Conservation (phyloP, 2,113 vertebrate genomes). For the Pachyramphus minor region DNA sequence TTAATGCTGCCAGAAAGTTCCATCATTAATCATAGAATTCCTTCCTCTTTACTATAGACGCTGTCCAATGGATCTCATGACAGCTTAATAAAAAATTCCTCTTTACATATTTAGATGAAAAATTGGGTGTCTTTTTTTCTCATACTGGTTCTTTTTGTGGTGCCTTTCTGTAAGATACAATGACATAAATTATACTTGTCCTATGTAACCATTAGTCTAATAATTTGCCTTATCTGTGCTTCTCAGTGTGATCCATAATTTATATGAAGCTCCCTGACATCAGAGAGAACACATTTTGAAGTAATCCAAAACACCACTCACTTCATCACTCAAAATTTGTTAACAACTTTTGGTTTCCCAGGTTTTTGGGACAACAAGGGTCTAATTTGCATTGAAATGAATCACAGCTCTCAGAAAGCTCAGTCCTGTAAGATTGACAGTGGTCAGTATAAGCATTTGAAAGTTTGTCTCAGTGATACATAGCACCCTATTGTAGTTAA, state of each 20-base stretch:
- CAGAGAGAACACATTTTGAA: neutral
- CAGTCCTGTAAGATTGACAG: neutral
- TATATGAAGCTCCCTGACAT: neutral
- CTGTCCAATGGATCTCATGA: neutral
- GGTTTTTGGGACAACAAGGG: neutral
- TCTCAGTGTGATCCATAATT: neutral
- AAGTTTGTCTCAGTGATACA: neutral
- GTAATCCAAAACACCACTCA: neutral
- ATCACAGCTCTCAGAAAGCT: accelerated
- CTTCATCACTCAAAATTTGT: neutral
- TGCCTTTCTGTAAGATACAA: neutral
- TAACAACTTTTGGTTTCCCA: neutral
- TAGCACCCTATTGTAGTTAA: neutral
- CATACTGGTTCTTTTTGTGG: neutral
- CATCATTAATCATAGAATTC: neutral
- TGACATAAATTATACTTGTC: neutral
- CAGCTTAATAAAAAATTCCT: neutral
- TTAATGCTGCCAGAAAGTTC: neutral
- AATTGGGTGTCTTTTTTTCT: neutral
- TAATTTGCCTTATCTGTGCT: neutral
- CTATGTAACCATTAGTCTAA: neutral
- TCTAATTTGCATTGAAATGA: neutral
- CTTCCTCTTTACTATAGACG: neutral
- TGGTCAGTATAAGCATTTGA: neutral
- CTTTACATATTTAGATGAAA: neutral